phyloP scores from a whole-genome alignment of 2,888 invertebrate genomes.

The Lymantria monacha region DNA sequence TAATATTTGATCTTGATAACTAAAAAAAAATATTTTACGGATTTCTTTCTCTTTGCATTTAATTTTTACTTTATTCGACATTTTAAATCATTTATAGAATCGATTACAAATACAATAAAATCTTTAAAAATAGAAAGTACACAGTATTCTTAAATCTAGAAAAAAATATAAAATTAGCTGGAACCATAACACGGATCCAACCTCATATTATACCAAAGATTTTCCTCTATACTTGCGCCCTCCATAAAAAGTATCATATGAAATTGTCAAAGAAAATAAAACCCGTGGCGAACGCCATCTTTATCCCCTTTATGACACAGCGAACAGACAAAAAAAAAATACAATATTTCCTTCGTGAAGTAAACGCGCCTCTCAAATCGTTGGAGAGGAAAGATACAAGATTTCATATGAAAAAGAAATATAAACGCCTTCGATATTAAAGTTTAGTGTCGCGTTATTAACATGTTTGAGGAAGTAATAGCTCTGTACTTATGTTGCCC shows the following conservation, averaged over 20 bases:
- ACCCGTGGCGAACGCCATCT: conserved; percentile 26
- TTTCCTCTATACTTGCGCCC: conserved; percentile 3
- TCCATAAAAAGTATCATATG: conserved; percentile 40
- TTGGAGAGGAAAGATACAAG: conserved; percentile 47
- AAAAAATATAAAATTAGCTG: too few species aligned
- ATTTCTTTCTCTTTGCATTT: too few species aligned
- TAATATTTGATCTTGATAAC: too few species aligned
- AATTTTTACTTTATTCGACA: too few species aligned
- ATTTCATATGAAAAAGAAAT: conserved; percentile 37
- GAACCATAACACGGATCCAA: too few species aligned
- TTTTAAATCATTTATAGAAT: too few species aligned
- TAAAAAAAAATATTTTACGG: too few species aligned
- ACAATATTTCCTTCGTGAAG: conserved; percentile 37
- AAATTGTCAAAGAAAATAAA: conserved; percentile 44
- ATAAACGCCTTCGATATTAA: conserved; percentile 11
- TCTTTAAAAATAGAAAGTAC: too few species aligned
- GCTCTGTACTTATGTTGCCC: neutral
- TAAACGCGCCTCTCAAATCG: conserved; percentile 30
- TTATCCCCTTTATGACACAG: conserved; percentile 37
- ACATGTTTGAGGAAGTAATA: neutral
- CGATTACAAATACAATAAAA: too few species aligned
- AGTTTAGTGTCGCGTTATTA: conserved; percentile 21
- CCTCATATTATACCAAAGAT: neutral
- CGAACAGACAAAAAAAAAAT: conserved; percentile 29
- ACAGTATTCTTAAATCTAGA: too few species aligned